phyloP scores from a whole-genome alignment of 2,888 invertebrate species.

The Protophormia terraenovae region DNA sequence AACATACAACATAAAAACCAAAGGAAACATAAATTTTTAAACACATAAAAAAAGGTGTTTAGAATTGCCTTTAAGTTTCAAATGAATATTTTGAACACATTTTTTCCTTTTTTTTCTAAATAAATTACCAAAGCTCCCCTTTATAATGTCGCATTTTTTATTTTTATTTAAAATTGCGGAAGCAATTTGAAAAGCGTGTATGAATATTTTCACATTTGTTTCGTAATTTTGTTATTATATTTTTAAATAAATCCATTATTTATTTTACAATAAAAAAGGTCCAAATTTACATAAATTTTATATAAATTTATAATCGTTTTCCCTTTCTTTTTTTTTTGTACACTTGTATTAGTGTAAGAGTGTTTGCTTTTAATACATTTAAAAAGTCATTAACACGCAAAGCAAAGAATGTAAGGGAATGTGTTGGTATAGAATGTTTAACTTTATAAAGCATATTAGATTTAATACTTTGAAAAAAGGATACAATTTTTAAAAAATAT shows the following conservation, averaged over 20 bases:
- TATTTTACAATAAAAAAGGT: conserved; percentile 25
- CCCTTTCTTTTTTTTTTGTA: background rate
- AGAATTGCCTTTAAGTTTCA: background rate
- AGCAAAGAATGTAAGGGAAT: background rate
- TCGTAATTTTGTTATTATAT: background rate
- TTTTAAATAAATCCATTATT: conserved; percentile 14
- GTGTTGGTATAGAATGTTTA: background rate
- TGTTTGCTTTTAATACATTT: background rate
- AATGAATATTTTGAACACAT: background rate
- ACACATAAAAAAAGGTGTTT: background rate
- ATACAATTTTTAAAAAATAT: background rate
- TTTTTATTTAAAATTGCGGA: background rate
- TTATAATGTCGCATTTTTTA: background rate
- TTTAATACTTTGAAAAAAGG: background rate
- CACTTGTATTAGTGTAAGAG: background rate
- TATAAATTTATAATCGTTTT: conserved; percentile 9
- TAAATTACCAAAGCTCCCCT: background rate
- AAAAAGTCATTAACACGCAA: conserved; percentile 12
- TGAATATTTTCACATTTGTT: conserved; percentile 7
- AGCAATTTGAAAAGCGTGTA: background rate
- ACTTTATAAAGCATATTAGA: background rate
- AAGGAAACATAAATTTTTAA: too few species aligned
- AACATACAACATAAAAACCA: too few species aligned
- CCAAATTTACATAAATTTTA: conserved; percentile 19
- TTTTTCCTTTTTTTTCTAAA: too few species aligned